Conservation (phyloP, 1,140 invertebrate genomes). For the Drosophila tristis region DNA sequence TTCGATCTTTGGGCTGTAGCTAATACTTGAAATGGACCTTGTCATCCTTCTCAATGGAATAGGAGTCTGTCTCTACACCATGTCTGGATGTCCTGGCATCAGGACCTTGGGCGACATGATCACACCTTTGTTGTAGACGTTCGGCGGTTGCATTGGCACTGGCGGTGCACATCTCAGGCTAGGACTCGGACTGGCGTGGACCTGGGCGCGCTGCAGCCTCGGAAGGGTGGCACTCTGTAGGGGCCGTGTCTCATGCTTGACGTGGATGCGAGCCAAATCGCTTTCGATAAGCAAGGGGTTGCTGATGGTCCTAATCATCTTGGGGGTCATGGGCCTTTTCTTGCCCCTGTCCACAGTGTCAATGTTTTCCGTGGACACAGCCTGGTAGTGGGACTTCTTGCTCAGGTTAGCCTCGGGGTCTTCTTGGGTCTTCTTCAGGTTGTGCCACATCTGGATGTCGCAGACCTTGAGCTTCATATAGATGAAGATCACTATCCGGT, state of each 20-base stretch:
- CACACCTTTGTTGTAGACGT: conserved; percentile 46
- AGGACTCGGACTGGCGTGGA: conserved; percentile 56
- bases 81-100: conserved; percentile 37
- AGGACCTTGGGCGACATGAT: conserved; percentile 71
- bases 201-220: conserved; percentile 34
- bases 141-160: conserved; percentile 36
- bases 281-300: conserved; percentile 65
- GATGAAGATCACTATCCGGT: conserved; percentile 64
- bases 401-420: conserved; percentile 56
- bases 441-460: conserved; percentile 68
- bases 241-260: conserved; percentile 63
- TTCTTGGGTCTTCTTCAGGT: conserved; percentile 57
- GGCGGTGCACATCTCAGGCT: conserved; percentile 66
- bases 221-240: conserved; percentile 61
- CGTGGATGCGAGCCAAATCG: conserved; percentile 65
- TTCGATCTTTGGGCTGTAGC: conserved; percentile 52
- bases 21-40: conserved; percentile 39
- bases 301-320: conserved; percentile 68
- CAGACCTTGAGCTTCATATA: conserved; percentile 72
- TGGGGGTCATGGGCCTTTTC: conserved; percentile 26
- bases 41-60: conserved; percentile 3
- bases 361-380: conserved; percentile 63
- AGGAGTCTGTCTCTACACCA: conserved; percentile 10
- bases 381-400: conserved; percentile 63
- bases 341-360: conserved; percentile 52